Base-by-base conservation (phyloP, 2,888 invertebrate species). In the Elaeidobius kamerunicus region DNA sequence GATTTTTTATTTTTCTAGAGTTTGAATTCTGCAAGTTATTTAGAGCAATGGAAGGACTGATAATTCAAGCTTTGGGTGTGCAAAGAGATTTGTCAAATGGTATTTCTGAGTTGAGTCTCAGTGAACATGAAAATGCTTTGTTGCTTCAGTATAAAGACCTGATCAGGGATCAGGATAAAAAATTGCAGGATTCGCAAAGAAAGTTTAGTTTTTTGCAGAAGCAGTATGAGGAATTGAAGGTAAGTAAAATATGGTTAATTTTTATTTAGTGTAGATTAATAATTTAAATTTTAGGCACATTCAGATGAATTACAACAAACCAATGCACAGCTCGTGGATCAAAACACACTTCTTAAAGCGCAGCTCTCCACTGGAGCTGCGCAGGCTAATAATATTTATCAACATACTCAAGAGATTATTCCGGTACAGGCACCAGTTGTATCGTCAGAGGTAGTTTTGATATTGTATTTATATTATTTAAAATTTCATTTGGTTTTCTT, bases 21-120 rank as follows among this genome's bases (percentile, higher is more conserved):
- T 92, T 91, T 70, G 93, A 96, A 74, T 99, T 97, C 76, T 95
- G 96, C 66, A 84, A 86, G 67, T 76, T 97, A 18, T 91, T 93
- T 70, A 97, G 94, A 73, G 81, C 80, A 1, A 72, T 89, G 23
- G 91, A 91, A 75, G 65, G 69, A 3, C 57, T 63, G n/a, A 65
- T 67, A 32, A 63, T 66, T 18, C 65, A 66, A 51, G 65, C 65
- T 5, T 54, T 67, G 39, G 63, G 77, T 64, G 65, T 73, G 20
- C 70, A 78, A 72, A 66, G 72, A 65, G 63, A 77, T 69, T 65
- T 78, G 12, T 70, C 69, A 61, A 67, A 75, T 70, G 66, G 79
- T 61, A 69, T 79, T 36, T 76, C 78, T 1, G 80, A 80, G 60
- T 61, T 73, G 27, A 71, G 72, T 61, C 62, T 77, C 53, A 75